These are phyloP conservation scores for Castor canadensis DNA, from an alignment of 2,113 vertebrate genomes.

Conservation along the genomic window DNA sequence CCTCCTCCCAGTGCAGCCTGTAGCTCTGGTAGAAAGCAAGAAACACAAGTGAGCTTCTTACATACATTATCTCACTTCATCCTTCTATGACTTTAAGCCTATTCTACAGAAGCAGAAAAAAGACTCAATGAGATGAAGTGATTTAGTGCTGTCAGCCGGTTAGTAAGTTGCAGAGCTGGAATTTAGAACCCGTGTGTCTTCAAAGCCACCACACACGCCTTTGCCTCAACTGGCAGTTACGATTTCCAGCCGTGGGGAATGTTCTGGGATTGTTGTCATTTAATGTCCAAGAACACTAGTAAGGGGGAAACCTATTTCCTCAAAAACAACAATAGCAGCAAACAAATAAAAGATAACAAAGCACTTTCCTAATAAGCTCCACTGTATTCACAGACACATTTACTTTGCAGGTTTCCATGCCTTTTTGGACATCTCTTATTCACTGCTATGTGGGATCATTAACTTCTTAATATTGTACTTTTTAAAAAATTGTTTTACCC, in stretches of 20 bases:
- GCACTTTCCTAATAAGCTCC: neutral
- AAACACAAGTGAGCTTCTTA: neutral
- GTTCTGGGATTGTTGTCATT: neutral
- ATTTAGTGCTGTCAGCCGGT: neutral
- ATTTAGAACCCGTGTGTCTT: neutral
- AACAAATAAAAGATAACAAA: neutral
- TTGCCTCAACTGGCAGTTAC: neutral
- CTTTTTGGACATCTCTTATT: neutral
- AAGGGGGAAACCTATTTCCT: neutral
- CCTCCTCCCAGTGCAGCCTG: fast-evolving
- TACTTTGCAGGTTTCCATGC: fast-evolving
- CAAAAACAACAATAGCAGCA: neutral
- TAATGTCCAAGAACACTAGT: neutral
- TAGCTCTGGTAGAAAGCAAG: neutral
- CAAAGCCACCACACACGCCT: neutral
- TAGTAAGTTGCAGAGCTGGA: neutral
- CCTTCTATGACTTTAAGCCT: neutral
- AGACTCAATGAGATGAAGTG: neutral
- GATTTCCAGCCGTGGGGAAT: no score
- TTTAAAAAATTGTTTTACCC: neutral
- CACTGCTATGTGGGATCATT: neutral
- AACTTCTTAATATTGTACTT: neutral
- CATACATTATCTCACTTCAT: neutral
- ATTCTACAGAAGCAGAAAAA: slow-evolving; percentile 24
- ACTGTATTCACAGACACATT: fast-evolving